phyloP scores from a whole-genome alignment of 2,113 vertebrate genomes.

The Megalops atlanticus region DNA sequence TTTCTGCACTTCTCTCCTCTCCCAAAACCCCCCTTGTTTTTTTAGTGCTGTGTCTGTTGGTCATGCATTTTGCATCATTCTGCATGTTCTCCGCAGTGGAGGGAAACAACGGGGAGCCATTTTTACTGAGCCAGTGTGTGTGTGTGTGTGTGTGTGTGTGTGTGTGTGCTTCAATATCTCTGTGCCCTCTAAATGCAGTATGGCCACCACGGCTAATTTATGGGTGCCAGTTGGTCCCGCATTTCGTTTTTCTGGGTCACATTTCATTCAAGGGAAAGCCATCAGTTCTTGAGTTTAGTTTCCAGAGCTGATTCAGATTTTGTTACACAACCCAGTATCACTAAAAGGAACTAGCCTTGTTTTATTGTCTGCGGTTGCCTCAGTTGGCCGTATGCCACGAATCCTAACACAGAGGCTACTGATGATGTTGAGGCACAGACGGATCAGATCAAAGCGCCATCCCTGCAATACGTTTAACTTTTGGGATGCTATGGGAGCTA shows the following conservation, averaged over 20 bases:
- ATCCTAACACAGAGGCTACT: not conserved
- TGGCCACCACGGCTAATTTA: not conserved
- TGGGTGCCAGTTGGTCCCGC: not conserved
- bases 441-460: not conserved
- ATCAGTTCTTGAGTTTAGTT: not conserved
- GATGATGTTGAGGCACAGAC: not conserved
- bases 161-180: not conserved
- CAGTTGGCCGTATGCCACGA: not conserved
- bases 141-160: conserved; percentile 5
- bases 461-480: not conserved
- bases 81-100: conserved; percentile 43
- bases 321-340: not conserved
- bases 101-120: conserved; percentile 36
- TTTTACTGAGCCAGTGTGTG: conserved; percentile 33
- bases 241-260: not conserved
- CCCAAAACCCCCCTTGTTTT: not conserved
- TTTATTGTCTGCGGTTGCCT: not conserved
- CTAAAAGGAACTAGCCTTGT: not conserved
- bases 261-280: too few species aligned
- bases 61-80: conserved; percentile 46
- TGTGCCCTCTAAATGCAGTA: not conserved
- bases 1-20: conserved; percentile 52
- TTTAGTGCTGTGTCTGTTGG: conserved; percentile 25
- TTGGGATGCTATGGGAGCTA: not conserved
- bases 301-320: not conserved